These are phyloP conservation scores for Emydoidea blandingii DNA, from an alignment of 2,797 vertebrate genomes.

Conservation along the genomic window DNA sequence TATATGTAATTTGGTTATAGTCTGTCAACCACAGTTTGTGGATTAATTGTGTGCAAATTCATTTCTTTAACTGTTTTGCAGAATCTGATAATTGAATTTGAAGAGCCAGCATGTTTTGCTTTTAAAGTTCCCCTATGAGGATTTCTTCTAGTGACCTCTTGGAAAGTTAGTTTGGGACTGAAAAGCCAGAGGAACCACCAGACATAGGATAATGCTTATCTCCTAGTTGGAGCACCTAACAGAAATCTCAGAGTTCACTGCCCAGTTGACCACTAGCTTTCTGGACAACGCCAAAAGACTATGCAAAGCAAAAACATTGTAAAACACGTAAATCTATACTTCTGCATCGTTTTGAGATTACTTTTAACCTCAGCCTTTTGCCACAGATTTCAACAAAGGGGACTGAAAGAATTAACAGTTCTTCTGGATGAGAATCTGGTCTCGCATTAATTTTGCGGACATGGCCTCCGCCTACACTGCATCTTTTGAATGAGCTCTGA, in stretches of 20 bases:
- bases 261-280: neutral
- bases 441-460: neutral
- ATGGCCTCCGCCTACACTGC: neutral
- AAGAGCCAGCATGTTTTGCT: neutral
- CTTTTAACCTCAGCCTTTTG: neutral
- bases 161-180: neutral
- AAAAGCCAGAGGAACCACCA: neutral
- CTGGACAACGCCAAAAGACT: neutral
- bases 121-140: neutral
- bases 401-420: neutral
- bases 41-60: slow-evolving; percentile 27
- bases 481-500: neutral
- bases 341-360: neutral
- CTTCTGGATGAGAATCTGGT: neutral
- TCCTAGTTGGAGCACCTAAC: neutral
- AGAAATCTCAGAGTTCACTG: neutral
- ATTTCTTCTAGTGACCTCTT: neutral
- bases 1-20: slow-evolving; percentile 4
- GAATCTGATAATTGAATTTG: neutral
- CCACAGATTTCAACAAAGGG: neutral
- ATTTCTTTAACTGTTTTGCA: neutral
- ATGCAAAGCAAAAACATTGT: neutral
- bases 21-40: neutral
- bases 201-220: neutral
- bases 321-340: neutral